Conservation (phyloP, 2,888 invertebrate genomes). For the Alsophila aescularia region DNA sequence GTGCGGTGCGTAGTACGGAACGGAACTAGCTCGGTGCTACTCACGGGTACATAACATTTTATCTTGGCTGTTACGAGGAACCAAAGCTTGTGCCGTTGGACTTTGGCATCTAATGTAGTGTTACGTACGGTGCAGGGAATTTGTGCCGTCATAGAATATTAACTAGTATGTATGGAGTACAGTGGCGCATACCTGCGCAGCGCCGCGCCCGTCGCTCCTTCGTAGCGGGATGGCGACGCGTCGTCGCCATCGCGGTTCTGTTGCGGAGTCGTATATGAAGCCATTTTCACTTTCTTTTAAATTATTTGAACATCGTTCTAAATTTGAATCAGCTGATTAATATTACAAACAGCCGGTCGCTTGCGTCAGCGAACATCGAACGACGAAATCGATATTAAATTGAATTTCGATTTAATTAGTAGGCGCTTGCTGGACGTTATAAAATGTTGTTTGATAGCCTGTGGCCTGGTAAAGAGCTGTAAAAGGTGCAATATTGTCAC, state of each 20-base stretch:
- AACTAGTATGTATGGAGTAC: background rate
- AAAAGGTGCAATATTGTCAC: background rate
- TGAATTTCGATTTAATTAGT: slow-evolving; percentile 37
- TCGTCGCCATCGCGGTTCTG: slow-evolving; percentile 19
- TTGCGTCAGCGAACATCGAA: slow-evolving; percentile 52
- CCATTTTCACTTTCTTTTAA: slow-evolving; percentile 79
- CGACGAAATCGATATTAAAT: slow-evolving; percentile 43
- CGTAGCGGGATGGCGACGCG: slow-evolving; percentile 11
- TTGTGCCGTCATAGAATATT: background rate
- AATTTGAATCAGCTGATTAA: slow-evolving; percentile 64
- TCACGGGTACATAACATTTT: slow-evolving; percentile 28
- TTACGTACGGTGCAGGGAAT: slow-evolving; percentile 8
- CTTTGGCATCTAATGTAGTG: slow-evolving; percentile 1
- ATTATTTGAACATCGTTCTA: slow-evolving; percentile 63
- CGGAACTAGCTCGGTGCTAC: slow-evolving; percentile 66
- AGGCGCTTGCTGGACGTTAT: background rate
- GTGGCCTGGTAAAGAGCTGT: background rate
- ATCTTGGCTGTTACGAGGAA: slow-evolving; percentile 13
- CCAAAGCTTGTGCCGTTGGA: background rate
- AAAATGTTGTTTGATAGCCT: background rate
- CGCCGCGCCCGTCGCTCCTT: slow-evolving; percentile 2
- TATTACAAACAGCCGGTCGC: slow-evolving; percentile 50
- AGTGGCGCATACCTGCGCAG: background rate
- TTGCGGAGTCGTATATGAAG: slow-evolving; percentile 49
- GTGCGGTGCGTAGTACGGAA: slow-evolving; percentile 72